Percentiles rank a stretch among this genome's conserved stretches.
phyloP scores from a whole-genome alignment of 2,888 invertebrate genomes.

The Tetramorium bicarinatum region DNA sequence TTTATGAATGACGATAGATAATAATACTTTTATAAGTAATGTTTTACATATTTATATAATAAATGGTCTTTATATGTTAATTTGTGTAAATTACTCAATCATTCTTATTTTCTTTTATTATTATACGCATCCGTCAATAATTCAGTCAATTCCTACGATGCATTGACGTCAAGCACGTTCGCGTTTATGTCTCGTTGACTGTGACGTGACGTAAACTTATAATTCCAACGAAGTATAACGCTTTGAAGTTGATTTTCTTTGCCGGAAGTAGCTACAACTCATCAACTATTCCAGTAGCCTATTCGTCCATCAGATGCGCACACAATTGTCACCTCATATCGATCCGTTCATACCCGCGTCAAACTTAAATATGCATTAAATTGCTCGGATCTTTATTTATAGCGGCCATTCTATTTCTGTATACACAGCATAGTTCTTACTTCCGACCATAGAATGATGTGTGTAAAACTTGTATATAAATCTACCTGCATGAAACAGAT shows the following conservation, averaged over 20 bases:
- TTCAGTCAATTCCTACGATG: not conserved
- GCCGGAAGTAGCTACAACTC: constrained; percentile 7
- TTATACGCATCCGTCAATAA: not conserved
- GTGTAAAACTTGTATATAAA: not conserved
- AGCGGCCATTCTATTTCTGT: constrained; percentile 16
- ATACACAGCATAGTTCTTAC: not conserved
- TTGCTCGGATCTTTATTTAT: constrained; percentile 15
- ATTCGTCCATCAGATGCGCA: constrained; percentile 8
- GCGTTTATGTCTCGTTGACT: not conserved
- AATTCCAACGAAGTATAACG: constrained; percentile 22
- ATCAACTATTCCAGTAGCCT: constrained; percentile 34
- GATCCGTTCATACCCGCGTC: constrained; percentile 9
- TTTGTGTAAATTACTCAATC: not conserved
- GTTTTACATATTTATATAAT: not conserved
- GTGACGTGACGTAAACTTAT: constrained; percentile 28
- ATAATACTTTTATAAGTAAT: constrained; percentile 3
- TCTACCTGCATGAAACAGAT: not conserved
- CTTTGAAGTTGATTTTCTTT: constrained; percentile 8
- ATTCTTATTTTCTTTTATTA: not conserved
- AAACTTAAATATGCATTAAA: constrained; percentile 40
- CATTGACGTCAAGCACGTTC: constrained; percentile 37
- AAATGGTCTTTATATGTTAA: not conserved
- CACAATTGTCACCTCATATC: constrained; percentile 42
- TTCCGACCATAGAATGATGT: not conserved
- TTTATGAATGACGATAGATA: not conserved